Evolutionary conservation across 2,113 vertebrate species (phyloP).

Genomic region (Peromyscus leucopus): DNA sequence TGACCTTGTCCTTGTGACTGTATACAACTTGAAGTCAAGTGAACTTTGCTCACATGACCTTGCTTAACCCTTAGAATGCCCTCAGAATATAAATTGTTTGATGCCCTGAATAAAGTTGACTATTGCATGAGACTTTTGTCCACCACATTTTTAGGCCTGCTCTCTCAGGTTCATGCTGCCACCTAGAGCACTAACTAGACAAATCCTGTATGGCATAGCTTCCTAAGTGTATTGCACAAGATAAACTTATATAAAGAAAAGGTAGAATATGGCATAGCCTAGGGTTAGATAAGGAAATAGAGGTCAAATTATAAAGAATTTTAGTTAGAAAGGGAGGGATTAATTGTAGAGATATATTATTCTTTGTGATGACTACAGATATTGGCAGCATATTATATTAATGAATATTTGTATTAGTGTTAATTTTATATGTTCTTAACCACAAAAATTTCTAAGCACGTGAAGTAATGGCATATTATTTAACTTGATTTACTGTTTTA

Average conservation of each 20-base stretch:
- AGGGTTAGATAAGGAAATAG: no score
- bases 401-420: neutral
- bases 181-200: neutral
- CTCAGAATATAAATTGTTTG: neutral
- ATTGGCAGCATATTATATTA: neutral
- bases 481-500: neutral
- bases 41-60: neutral
- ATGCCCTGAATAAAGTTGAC: neutral
- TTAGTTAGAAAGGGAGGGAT: neutral
- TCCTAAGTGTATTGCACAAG: neutral
- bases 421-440: neutral
- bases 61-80: neutral
- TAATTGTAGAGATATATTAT: neutral
- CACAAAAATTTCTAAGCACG: neutral
- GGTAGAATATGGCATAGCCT: neutral
- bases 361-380: neutral
- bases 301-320: neutral
- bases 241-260: neutral
- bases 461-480: neutral
- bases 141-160: neutral
- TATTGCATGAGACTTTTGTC: neutral
- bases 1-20: neutral
- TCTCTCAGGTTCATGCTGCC: neutral
- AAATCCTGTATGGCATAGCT: neutral
- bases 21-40: neutral